Evolutionary conservation across 2,797 vertebrate genomes (phyloP), one percentile per base, ranked within the genome.

Genomic region (Cercopithecus hamlyni): DNA sequence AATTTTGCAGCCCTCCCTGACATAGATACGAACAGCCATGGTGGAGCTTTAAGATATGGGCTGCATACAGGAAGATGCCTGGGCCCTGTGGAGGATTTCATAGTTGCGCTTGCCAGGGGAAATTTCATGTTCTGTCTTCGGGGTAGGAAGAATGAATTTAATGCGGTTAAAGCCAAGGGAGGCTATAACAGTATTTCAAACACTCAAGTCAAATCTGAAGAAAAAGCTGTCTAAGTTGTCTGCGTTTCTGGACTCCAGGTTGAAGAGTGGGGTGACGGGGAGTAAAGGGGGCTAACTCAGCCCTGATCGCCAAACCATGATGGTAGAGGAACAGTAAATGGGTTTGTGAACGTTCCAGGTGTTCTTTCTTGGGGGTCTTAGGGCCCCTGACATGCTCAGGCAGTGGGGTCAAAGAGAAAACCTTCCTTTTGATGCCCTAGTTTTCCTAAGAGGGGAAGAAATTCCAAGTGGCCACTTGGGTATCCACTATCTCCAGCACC

Each of bases 101-200:
- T 24, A 0, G 41, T 2, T 5, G 20, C 36, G 15, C 15, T 4
- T 48, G 95, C 83, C 58, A 88, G 52, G 75, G 91, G 82, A 55
- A 64, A 91, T 75, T 64, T 96, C 85, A 93, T 3, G 27, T 39
- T 61, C 43, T 87, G 33, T 91, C 87, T 92, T 94, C 24, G 26
- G 94, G 94, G 48, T 24, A 9, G 52, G 24, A 82, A 73, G 73
- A n/a, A 57, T 50, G 4, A 30, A 92, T 41, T 87, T 77, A 67
- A 72, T 0, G 72, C 72, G 11, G 57, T 61, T 58, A 48, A 81
- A 84, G 87, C 72, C 90, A 77, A 76, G 57, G 43, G 55, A 77
- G n/a, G 87, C 6, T 36, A 0, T 9, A 82, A 76, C 4, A 70
- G 83, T 48, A 33, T 67, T 96, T 94, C n/a, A 36, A 45, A 45